Conservation (phyloP, 2,797 vertebrate genomes). For the Anguilla marmorata region DNA sequence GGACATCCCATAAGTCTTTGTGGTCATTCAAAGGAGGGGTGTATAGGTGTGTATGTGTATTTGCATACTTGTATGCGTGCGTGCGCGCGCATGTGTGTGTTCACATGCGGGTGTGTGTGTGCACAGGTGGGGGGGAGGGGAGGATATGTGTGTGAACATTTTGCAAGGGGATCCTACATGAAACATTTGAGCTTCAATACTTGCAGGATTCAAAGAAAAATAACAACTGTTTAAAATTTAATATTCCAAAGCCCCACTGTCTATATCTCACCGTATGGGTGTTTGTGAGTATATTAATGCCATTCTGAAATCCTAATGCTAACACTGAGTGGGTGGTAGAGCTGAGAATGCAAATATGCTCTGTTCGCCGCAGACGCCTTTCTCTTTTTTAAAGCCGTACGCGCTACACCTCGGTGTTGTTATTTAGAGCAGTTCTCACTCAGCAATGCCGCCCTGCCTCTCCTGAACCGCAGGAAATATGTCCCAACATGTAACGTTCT, state of each 20-base stretch:
- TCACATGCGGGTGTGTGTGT: background rate
- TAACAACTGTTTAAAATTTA: conserved; percentile 5
- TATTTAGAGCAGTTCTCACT: conserved; percentile 24
- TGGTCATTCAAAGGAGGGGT: background rate
- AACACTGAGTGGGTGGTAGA: background rate
- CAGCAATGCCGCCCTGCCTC: background rate
- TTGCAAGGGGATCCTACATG: background rate
- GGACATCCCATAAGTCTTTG: background rate
- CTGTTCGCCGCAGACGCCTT: background rate
- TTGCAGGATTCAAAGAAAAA: background rate
- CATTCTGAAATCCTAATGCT: background rate
- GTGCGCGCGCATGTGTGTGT: background rate
- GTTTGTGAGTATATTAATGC: background rate
- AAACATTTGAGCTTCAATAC: background rate
- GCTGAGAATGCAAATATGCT: conserved; percentile 26
- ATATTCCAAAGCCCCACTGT: background rate
- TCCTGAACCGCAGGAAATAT: conserved; percentile 27
- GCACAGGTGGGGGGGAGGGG: background rate
- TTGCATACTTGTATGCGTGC: background rate
- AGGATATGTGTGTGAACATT: background rate
- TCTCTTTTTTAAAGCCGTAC: background rate
- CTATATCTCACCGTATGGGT: background rate
- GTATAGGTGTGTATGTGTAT: background rate
- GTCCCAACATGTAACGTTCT: conserved; percentile 39
- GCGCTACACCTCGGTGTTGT: conserved; percentile 5